A percentile compares a stretch with the other conserved stretches of the same genome.
Evolutionary conservation across 2,888 invertebrate species (phyloP).

Genomic region (Mellilla xanthometata): DNA sequence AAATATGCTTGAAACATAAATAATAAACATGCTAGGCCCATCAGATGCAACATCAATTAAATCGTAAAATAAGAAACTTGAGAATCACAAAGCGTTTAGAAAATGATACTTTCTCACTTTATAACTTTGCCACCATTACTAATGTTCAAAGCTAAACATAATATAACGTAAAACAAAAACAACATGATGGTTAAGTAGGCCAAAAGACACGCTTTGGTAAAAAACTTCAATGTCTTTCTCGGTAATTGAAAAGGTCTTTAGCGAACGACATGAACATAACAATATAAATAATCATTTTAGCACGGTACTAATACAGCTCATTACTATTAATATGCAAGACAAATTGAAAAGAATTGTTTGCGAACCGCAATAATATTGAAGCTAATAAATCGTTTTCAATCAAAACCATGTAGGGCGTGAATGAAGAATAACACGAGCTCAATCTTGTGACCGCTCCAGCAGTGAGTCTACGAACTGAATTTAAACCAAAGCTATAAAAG

Average conservation of each 20-base stretch:
- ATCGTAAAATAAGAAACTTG: constrained; percentile 12
- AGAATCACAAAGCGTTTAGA: constrained; percentile 12
- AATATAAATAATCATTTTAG: constrained; percentile 5
- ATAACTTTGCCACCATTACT: constrained; percentile 20
- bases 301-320: constrained; percentile 1
- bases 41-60: constrained; percentile 14
- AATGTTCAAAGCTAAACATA: constrained; percentile 20
- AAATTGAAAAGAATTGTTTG: constrained; percentile 5
- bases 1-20: no score
- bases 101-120: constrained; percentile 26
- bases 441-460: not conserved
- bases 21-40: constrained; percentile 1
- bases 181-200: constrained; percentile 40
- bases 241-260: constrained; percentile 26
- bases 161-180: constrained; percentile 29
- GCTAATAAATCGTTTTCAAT: not conserved
- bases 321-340: not conserved
- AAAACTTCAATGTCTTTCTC: constrained; percentile 34
- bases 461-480: constrained; percentile 11
- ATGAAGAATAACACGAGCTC: constrained; percentile 10
- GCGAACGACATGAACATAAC: constrained; percentile 13
- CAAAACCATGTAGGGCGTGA: constrained; percentile 4
- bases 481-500: constrained; percentile 35
- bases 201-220: constrained; percentile 46
- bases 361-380: not conserved